Evolutionary conservation across 2,113 vertebrate genomes (phyloP).

Genomic region (Lota lota): DNA sequence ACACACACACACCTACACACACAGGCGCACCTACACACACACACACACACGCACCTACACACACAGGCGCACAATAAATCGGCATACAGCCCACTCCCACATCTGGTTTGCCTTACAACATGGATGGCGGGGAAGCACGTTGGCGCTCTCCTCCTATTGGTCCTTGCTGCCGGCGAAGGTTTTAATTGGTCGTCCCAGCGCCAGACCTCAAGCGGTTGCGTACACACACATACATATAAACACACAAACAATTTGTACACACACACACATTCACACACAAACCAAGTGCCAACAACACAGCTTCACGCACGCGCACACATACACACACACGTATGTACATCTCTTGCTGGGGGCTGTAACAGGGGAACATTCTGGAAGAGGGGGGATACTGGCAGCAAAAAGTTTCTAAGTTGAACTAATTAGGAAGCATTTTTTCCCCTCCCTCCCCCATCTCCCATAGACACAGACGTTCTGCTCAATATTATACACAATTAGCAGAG

Average conservation of each 20-base stretch:
- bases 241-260: conserved; percentile 16
- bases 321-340: conserved; percentile 9
- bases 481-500: conserved; percentile 44
- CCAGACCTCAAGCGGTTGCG: conserved; percentile 59
- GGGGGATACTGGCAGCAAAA: conserved; percentile 40
- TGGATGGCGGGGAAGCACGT: conserved; percentile 61
- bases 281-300: too few relatives aligned
- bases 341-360: conserved; percentile 36
- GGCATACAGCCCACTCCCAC: conserved; percentile 30
- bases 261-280: neutral
- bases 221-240: conserved; percentile 11
- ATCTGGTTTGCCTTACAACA: conserved; percentile 69
- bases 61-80: conserved; percentile 26
- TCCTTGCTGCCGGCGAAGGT: conserved; percentile 61
- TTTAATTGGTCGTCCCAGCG: conserved; percentile 65
- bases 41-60: conserved; percentile 14
- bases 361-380: conserved; percentile 35
- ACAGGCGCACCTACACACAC: neutral
- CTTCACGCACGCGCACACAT: neutral
- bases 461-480: conserved; percentile 19
- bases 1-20: conserved; percentile 14
- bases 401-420: conserved; percentile 60
- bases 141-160: conserved; percentile 62
- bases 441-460: conserved; percentile 1
- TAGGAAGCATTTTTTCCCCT: conserved; percentile 44